Evolutionary conservation across 2,888 invertebrate species (phyloP), one percentile per base, ranked within the genome.

Genomic region (Cephus spinipes): DNA sequence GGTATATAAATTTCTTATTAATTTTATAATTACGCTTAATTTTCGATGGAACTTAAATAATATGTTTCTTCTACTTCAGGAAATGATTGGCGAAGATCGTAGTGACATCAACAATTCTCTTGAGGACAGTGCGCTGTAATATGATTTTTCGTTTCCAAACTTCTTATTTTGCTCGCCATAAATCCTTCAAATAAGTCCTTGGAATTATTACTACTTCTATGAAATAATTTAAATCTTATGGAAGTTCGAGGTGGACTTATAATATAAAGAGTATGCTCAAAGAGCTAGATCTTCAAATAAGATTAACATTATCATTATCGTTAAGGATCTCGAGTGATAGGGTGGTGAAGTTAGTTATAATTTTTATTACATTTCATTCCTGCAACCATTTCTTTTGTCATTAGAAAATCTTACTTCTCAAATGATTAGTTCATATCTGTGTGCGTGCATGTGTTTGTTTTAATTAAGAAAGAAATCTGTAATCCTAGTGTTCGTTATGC

Each of bases 61-160:
- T 75, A 35, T 75, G 30, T 79, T 83, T 68, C 77, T 84, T 80
- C 83, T 79, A 75, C 87, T 93, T 89, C 92, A 94, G 93, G 96
- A 96, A 88, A 93, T 96, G 90, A 92, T 94, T 9, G 94, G 93
- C 81, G 94, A 93, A 85, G 93, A 94, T 80, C 93, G 85, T 76
- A 90, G 84, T 40, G 88, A 86, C 78, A 91, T 91, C 81, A 88
- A 91, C 81, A 89, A 91, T 79, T 91, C 91, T 2, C 80, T 91
- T 79, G 91, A 91, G 55, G 91, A 91, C 75, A 90, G 87, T 79
- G 81, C 82, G 12, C 79, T 89, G 35, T 88, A 82, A 85, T 77
- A 76, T 23, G 76, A 79, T 69, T 78, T 79, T 74, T 31, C 31
- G 36, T 76, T 74, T 11, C 9, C 2, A 9, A 23, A 55, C 23